Evolutionary conservation across 2,113 vertebrate genomes (phyloP), one percentile per base, ranked within the genome.

Genomic region (Trochalopteron elliotii): DNA sequence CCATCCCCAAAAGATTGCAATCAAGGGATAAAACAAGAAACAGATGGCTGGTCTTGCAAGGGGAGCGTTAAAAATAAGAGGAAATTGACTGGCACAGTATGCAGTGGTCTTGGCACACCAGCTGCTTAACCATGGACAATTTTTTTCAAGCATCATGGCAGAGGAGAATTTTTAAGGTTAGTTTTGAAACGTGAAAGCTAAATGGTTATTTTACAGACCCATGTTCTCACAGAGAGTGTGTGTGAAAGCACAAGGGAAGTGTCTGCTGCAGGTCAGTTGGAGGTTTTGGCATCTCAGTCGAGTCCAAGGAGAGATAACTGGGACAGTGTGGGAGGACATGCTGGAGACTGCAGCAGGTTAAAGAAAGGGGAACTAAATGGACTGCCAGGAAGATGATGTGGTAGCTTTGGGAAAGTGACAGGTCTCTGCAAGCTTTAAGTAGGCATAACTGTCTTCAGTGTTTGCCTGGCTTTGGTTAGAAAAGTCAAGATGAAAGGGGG

Each of bases 51-150:
- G 89, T 93, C 81, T 94, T 96, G 87, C 84, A 95, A 89, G 82
- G 94, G 94, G 84, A 84, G 76, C 33, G 53, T 95, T 95, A 92
- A 95, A 94, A 97, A 97, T 96, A 96, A 93, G 93, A 96, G 87
- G 91, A 96, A 95, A 96, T 96, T 96, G 94, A 95, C 89, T 92
- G 94, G 91, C 94, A 87, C 91, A 94, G 93, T 84, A 91, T 87
- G 93, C 77, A 96, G 89, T 92, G 95, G 91, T 96, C 87, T 96
- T 49, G 28, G 94, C 86, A 87, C 64, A 90, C 93, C 91, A 94
- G 91, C 56, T 94, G 95, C 93, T 90, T 84, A 94, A 75, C 91
- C 83, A 75, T 35, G 56, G 72, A 57, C 89, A 91, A 31, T 83
- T 92, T 94, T 91, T 90, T 83, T 44, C 57, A 83, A 87, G 53